phyloP scores from a whole-genome alignment of 2,888 invertebrate species.

The Sinotaia quadrata region DNA sequence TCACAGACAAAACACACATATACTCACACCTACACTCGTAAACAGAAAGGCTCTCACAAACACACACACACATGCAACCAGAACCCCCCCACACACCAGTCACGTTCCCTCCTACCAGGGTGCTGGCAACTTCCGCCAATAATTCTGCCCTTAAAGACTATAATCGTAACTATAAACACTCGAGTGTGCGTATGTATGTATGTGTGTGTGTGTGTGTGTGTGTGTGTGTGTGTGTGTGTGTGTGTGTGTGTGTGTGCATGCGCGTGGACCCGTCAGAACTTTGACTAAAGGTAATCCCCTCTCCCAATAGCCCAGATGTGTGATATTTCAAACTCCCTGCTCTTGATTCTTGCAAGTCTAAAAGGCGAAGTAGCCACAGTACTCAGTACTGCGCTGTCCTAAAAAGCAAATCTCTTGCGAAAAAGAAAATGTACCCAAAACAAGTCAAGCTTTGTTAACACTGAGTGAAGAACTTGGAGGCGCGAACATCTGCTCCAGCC shows the following conservation, averaged over 20 bases:
- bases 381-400: too few relatives aligned
- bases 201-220: slow-evolving; percentile 9
- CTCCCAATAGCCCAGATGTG: too few relatives aligned
- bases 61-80: not conserved
- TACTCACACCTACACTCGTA: slow-evolving; percentile 14
- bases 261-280: not conserved
- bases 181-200: not conserved
- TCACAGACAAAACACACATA: not conserved
- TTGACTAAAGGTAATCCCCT: not conserved
- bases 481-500: too few relatives aligned
- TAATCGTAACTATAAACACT: not conserved
- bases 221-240: slow-evolving; percentile 16
- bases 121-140: not conserved
- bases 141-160: not conserved
- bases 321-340: too few relatives aligned
- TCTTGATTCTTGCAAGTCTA: not conserved
- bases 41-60: not conserved
- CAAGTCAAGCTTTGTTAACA: too few relatives aligned
- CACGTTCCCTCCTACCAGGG: not conserved
- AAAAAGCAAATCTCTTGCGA: slow-evolving; percentile 2
- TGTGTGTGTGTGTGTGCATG: slow-evolving; percentile 6
- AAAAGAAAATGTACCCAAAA: too few relatives aligned
- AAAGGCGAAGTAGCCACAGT: too few relatives aligned
- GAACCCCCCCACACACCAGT: not conserved
- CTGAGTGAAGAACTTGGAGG: too few relatives aligned